Evolutionary conservation across 2,888 invertebrate species (phyloP).

Genomic region (Aspidiotus destructor): DNA sequence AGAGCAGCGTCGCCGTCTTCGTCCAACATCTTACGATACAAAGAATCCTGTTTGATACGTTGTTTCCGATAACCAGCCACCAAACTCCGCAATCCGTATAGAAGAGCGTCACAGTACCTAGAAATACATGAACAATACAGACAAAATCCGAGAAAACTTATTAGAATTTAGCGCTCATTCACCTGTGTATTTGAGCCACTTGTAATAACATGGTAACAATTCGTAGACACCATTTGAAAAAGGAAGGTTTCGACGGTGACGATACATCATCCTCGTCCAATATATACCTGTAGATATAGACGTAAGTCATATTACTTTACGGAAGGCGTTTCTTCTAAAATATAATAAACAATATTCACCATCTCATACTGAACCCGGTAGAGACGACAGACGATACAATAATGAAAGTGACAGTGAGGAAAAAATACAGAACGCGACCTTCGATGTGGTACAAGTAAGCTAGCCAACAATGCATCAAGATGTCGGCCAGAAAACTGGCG

Average conservation of each 20-base stretch:
- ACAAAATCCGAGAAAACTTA: not conserved
- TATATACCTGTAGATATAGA: conserved; percentile 21
- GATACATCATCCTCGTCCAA: conserved; percentile 28
- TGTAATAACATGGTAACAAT: conserved; percentile 25
- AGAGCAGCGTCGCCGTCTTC: conserved; percentile 30
- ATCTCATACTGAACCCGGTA: conserved; percentile 30
- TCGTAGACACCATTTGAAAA: conserved; percentile 23
- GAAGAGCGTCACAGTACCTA: conserved; percentile 26
- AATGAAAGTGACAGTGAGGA: conserved; percentile 25
- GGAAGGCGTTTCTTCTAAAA: not conserved
- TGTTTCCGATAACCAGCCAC: conserved; percentile 21
- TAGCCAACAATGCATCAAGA: conserved; percentile 24
- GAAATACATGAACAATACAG: not conserved
- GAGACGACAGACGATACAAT: conserved; percentile 26
- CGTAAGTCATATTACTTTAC: not conserved
- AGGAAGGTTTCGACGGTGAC: conserved; percentile 27
- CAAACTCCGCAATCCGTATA: conserved; percentile 21
- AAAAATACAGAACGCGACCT: conserved; percentile 10
- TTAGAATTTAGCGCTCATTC: not conserved
- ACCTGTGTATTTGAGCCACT: conserved; percentile 26
- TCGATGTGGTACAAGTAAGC: conserved; percentile 18
- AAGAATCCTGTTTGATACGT: conserved; percentile 21
- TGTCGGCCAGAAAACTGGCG: conserved; percentile 11
- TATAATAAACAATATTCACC: conserved; percentile 8
- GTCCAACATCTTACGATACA: conserved; percentile 28